phyloP scores from a whole-genome alignment of 1,140 invertebrate genomes.

The Drosophila virilis region DNA sequence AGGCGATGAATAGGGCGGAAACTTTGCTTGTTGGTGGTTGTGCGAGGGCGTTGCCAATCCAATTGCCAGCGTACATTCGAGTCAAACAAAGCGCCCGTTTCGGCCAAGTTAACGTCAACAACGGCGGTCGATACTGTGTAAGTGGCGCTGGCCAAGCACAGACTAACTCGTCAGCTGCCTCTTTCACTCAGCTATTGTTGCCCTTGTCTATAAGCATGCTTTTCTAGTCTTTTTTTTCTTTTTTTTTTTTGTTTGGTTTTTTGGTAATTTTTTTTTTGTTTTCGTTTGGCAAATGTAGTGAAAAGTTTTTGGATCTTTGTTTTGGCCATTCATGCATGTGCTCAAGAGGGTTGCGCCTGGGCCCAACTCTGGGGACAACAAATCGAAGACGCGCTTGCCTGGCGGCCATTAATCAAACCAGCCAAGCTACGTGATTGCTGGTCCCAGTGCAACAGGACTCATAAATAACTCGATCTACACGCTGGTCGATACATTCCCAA shows the following conservation, averaged over 20 bases:
- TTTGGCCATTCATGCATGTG: constrained; percentile 40
- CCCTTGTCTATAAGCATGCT: constrained; percentile 23
- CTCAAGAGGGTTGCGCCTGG: not conserved
- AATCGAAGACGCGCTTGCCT: constrained; percentile 61
- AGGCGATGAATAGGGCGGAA: constrained; percentile 59
- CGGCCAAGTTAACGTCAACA: constrained; percentile 57
- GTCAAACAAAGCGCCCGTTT: constrained; percentile 40
- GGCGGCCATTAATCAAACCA: constrained; percentile 69
- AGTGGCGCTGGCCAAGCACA: constrained; percentile 47
- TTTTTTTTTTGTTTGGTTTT: no score
- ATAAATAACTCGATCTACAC: constrained; percentile 60
- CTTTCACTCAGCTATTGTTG: constrained; percentile 11
- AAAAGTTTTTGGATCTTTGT: constrained; percentile 55
- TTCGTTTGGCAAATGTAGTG: constrained; percentile 56
- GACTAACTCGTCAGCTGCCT: constrained; percentile 51
- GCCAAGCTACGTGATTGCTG: constrained; percentile 67
- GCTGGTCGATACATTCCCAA: constrained; percentile 9
- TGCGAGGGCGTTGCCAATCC: constrained; percentile 64
- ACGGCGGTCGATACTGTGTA: constrained; percentile 58
- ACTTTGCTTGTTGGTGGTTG: constrained; percentile 24
- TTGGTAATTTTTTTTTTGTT: constrained; percentile 24
- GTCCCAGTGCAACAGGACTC: constrained; percentile 36
- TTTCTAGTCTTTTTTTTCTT: not conserved
- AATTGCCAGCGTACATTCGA: constrained; percentile 76
- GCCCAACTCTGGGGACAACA: not conserved